A percentile compares a stretch with the other conserved stretches of the same genome.
phyloP scores from a whole-genome alignment of 1,140 invertebrate species.

The Drosophila bocqueti region DNA sequence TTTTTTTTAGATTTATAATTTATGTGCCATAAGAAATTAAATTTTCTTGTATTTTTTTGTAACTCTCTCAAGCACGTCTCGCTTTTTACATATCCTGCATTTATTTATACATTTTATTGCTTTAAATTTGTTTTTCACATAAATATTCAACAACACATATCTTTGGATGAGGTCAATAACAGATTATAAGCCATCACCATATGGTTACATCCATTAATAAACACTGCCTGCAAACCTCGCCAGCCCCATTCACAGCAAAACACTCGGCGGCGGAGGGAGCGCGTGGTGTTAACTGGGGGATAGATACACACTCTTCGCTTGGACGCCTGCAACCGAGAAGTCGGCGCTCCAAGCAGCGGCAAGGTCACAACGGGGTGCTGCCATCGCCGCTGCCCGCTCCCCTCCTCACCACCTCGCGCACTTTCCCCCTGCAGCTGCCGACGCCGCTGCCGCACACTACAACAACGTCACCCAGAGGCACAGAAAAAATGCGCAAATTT shows the following conservation, averaged over 20 bases:
- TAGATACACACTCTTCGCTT: conserved; percentile 47
- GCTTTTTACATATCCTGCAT: background rate
- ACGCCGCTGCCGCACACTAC: conserved; percentile 7
- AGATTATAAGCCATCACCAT: conserved; percentile 2
- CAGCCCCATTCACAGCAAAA: background rate
- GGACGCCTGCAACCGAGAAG: conserved; percentile 22
- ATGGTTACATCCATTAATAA: conserved; percentile 4
- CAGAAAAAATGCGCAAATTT: conserved; percentile 44
- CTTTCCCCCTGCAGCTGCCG: conserved; percentile 10
- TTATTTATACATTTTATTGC: background rate
- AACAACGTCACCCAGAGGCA: conserved; percentile 14
- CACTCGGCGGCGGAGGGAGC: conserved; percentile 2
- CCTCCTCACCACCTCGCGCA: background rate
- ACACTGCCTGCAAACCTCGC: too few species aligned
- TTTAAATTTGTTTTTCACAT: background rate
- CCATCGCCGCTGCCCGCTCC: background rate
- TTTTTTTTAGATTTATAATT: background rate
- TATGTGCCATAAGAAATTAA: background rate
- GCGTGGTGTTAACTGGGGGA: conserved; percentile 23
- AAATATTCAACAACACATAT: background rate
- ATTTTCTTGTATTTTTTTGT: too few species aligned
- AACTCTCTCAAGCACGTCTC: too few species aligned
- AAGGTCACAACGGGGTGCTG: conserved; percentile 44
- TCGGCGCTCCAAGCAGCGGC: conserved; percentile 10
- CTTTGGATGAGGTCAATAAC: background rate